Evolutionary conservation across 2,113 vertebrate species (phyloP).

Genomic region (Gallinago media): DNA sequence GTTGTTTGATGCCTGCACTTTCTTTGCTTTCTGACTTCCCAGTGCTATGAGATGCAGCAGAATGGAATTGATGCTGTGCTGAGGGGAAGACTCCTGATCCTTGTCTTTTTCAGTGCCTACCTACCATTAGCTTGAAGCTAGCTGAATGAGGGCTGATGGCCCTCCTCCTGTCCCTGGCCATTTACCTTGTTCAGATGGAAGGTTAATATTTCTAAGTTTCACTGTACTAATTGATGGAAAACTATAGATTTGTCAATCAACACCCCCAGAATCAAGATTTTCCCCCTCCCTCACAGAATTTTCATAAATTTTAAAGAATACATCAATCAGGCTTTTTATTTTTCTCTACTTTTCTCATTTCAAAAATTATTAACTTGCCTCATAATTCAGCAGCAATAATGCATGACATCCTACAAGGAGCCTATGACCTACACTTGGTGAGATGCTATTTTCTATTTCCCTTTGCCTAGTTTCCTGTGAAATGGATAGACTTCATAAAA

Average conservation of each 20-base stretch:
- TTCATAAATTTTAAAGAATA: neutral
- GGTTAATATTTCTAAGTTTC: neutral
- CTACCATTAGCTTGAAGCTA: neutral
- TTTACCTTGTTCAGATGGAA: neutral
- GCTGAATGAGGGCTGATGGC: neutral
- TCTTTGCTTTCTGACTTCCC: neutral
- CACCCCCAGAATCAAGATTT: neutral
- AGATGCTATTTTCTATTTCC: neutral
- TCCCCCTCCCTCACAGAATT: neutral
- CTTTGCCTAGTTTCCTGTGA: neutral
- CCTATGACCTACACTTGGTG: neutral
- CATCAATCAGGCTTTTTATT: neutral
- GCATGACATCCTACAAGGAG: neutral
- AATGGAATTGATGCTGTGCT: neutral
- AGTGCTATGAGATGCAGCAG: neutral
- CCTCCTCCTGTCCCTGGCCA: neutral
- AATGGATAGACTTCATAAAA: neutral
- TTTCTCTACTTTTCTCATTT: neutral
- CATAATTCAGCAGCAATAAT: neutral
- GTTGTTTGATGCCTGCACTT: neutral
- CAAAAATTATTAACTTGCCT: neutral
- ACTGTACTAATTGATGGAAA: neutral
- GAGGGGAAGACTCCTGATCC: neutral
- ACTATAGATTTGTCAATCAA: neutral
- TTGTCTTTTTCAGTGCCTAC: neutral